These are phyloP conservation scores for Eupithecia inturbata DNA, from an alignment of 2,888 invertebrate species.

Conservation along the genomic window DNA sequence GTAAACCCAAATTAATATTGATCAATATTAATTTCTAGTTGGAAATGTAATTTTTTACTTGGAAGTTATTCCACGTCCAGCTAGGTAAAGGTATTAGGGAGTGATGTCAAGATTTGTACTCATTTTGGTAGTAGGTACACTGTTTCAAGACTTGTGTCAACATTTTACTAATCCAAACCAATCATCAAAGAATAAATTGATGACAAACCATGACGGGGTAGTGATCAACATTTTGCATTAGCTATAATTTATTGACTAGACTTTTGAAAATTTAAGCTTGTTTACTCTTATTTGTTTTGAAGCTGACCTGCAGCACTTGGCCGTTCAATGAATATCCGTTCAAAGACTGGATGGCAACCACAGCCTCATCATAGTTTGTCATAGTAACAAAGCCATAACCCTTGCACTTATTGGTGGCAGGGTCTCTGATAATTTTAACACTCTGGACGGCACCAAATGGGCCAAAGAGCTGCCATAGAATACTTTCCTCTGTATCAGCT, in stretches of 20 bases:
- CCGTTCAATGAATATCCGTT: conserved; percentile 98
- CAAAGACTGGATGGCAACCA: conserved; percentile 97
- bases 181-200: conserved; percentile 56
- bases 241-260: conserved; percentile 84
- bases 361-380: conserved; percentile 99
- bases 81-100: conserved; percentile 8
- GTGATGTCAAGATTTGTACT: conserved; percentile 61
- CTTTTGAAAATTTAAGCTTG: conserved; percentile 75
- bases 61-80: conserved; percentile 7
- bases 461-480: conserved; percentile 97
- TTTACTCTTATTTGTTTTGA: conserved; percentile 96
- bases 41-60: not conserved
- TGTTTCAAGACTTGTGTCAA: conserved; percentile 54
- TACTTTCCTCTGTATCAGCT: conserved; percentile 95
- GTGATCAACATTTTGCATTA: conserved; percentile 83
- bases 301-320: conserved; percentile 98
- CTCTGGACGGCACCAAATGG: conserved; percentile 99
- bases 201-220: conserved; percentile 80
- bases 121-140: conserved; percentile 47
- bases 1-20: too few relatives aligned
- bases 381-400: conserved; percentile 99
- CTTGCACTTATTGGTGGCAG: conserved; percentile 98
- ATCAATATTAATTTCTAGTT: not conserved
- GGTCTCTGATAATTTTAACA: conserved; percentile 98
- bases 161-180: conserved; percentile 64